phyloP scores from a whole-genome alignment of 1,140 invertebrate species.

The Solenopsis invicta region DNA sequence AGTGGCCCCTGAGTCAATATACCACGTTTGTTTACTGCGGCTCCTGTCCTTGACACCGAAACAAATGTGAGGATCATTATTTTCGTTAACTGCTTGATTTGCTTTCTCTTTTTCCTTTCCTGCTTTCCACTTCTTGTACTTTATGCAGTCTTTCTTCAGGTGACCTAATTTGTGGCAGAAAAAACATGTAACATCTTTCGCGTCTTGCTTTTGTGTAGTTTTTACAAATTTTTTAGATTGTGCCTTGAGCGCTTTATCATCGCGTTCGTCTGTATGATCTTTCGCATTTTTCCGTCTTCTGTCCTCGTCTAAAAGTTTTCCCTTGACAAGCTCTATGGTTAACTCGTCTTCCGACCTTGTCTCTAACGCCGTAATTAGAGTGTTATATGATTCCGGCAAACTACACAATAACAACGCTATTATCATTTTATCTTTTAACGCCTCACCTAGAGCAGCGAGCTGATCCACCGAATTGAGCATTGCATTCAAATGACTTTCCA shows the following conservation, averaged over 20 bases:
- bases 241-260: not conserved
- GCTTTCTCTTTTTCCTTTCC: not conserved
- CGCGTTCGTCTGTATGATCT: not conserved
- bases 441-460: not conserved
- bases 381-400: not conserved
- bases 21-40: not conserved
- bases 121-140: not conserved
- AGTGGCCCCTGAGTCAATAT: not conserved
- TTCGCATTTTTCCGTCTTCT: not conserved
- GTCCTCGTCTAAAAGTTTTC: not conserved
- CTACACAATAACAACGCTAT: not conserved
- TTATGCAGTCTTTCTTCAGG: not conserved
- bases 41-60: not conserved
- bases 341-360: not conserved
- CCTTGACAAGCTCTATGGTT: not conserved
- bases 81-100: not conserved
- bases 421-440: not conserved
- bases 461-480: not conserved
- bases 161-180: slow-evolving; percentile 3
- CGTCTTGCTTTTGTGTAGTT: not conserved
- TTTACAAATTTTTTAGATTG: not conserved
- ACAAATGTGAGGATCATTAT: not conserved
- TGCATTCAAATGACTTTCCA: not conserved
- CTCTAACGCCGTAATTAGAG: not conserved
- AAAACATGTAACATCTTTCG: not conserved